Percentiles rank a stretch among this genome's conserved stretches.
phyloP scores from a whole-genome alignment of 2,888 invertebrate genomes.

The Acanthopleura granulata region DNA sequence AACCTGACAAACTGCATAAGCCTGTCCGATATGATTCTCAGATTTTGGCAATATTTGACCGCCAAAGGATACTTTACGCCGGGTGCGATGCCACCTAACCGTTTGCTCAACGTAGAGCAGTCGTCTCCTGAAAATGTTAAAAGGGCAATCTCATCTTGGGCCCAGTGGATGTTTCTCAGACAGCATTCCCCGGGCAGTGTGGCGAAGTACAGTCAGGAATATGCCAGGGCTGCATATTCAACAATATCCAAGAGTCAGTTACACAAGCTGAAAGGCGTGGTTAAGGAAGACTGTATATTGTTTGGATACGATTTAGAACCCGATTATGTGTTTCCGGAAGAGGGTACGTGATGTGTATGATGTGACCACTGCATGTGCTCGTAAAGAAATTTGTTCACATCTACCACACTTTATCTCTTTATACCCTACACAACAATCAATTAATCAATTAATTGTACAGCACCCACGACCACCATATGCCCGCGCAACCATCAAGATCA shows the following conservation, averaged over 20 bases:
- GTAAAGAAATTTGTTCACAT: too few species aligned
- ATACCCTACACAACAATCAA: too few species aligned
- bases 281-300: not conserved
- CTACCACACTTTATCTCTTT: too few species aligned
- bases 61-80: not conserved
- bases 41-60: not conserved
- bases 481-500: too few species aligned
- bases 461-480: too few species aligned
- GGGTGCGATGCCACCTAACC: not conserved
- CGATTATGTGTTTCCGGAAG: not conserved
- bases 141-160: not conserved
- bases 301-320: slow-evolving; percentile 4
- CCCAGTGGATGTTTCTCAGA: not conserved
- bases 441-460: too few species aligned
- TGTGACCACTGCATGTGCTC: too few species aligned
- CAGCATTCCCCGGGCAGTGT: not conserved
- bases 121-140: not conserved
- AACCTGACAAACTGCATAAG: not conserved
- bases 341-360: too few species aligned
- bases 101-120: not conserved
- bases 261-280: not conserved
- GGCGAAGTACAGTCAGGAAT: not conserved
- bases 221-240: not conserved
- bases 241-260: not conserved
- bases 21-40: not conserved